phyloP scores from a whole-genome alignment of 2,797 vertebrate genomes.

The Notolepis coatsorum region DNA sequence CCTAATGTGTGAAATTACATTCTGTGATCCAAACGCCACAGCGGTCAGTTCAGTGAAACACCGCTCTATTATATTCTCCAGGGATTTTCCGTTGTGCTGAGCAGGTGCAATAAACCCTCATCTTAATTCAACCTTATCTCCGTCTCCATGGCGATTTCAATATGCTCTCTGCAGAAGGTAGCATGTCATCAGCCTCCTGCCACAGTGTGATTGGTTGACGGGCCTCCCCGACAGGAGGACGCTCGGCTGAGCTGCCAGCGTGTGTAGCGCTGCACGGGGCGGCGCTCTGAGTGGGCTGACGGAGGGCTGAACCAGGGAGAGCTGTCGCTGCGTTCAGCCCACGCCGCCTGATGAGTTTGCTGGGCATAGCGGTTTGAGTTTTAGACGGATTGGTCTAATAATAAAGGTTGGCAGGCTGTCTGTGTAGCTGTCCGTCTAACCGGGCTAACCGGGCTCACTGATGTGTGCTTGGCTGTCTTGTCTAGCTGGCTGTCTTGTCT shows the following conservation, averaged over 20 bases:
- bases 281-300: slow-evolving; percentile 33
- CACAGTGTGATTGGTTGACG: slow-evolving; percentile 29
- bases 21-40: no score
- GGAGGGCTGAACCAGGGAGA: slow-evolving; percentile 45
- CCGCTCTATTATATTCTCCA: no score
- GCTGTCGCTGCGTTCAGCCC: slow-evolving; percentile 1
- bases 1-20: no score
- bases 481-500: no score
- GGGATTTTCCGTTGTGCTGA: background rate
- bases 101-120: no score
- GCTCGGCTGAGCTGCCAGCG: slow-evolving; percentile 15
- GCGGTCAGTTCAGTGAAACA: no score
- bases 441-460: no score
- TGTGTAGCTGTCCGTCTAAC: background rate
- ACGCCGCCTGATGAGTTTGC: slow-evolving; percentile 25
- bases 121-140: slow-evolving; percentile 19
- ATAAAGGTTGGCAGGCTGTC: slow-evolving; percentile 4
- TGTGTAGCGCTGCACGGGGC: background rate
- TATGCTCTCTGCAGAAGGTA: slow-evolving; percentile 35
- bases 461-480: no score
- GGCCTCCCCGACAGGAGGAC: slow-evolving; percentile 24
- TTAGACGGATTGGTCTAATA: slow-evolving; percentile 32
- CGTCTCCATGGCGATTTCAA: slow-evolving; percentile 37
- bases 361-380: background rate
- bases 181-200: slow-evolving; percentile 17